These are phyloP conservation scores for Rhaphigaster nebulosa DNA, from an alignment of 2,888 invertebrate genomes.

Conservation along the genomic window DNA sequence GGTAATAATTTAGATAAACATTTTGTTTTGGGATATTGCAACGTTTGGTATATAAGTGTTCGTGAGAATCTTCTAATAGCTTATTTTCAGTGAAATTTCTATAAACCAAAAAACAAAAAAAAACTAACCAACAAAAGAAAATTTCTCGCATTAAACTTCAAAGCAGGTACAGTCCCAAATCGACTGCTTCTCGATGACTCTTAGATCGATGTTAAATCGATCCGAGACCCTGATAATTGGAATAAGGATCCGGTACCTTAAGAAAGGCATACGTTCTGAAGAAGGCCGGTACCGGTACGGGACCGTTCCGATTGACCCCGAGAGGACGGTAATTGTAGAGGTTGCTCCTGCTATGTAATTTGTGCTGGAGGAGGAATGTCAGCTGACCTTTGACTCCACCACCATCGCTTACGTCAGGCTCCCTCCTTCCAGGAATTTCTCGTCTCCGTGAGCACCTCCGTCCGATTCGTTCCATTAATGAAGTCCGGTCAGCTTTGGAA, in stretches of 20 bases:
- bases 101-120: too few relatives aligned
- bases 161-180: neutral
- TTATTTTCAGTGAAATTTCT: too few relatives aligned
- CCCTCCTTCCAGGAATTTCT: conserved; percentile 35
- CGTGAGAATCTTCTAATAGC: too few relatives aligned
- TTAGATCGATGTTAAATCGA: neutral
- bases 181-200: neutral
- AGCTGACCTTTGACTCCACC: conserved; percentile 62
- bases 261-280: neutral
- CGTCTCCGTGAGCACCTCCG: neutral
- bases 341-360: conserved; percentile 49
- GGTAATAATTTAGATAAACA: too few relatives aligned
- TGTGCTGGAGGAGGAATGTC: conserved; percentile 62
- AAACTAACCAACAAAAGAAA: too few relatives aligned
- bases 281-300: neutral
- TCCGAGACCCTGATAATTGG: neutral
- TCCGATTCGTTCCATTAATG: conserved; percentile 31
- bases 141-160: neutral
- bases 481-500: neutral
- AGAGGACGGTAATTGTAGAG: conserved; percentile 31
- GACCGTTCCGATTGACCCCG: neutral
- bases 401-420: conserved; percentile 60
- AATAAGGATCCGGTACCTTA: neutral
- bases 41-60: too few relatives aligned
- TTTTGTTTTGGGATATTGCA: too few relatives aligned